phyloP scores from a whole-genome alignment of 1,140 invertebrate species.

The Pogonognathellus flavescens region DNA sequence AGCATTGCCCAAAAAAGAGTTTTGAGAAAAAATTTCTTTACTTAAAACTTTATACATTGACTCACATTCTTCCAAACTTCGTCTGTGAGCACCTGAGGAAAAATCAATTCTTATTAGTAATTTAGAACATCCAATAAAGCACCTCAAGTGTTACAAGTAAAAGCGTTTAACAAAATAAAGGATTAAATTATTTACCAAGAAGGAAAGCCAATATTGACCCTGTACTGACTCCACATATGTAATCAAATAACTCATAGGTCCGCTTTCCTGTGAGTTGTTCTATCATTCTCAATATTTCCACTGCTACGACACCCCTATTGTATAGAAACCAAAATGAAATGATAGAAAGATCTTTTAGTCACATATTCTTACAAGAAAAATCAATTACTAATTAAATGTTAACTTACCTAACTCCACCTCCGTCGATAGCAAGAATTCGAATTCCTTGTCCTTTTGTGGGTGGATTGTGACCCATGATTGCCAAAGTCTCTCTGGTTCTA shows the following conservation, averaged over 20 bases:
- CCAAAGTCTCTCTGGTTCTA: constrained; percentile 76
- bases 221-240: constrained; percentile 88
- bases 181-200: constrained; percentile 72
- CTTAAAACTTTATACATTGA: constrained; percentile 80
- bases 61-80: constrained; percentile 77
- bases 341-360: constrained; percentile 13
- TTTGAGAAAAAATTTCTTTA: constrained; percentile 80
- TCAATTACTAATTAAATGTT: neutral
- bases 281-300: constrained; percentile 83
- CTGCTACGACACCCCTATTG: constrained; percentile 81
- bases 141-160: neutral
- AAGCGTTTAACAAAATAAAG: constrained; percentile 12
- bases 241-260: constrained; percentile 85
- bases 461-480: constrained; percentile 81
- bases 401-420: constrained; percentile 82
- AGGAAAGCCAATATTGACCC: constrained; percentile 83
- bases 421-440: constrained; percentile 88
- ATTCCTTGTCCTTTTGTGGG: constrained; percentile 82
- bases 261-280: constrained; percentile 80
- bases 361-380: neutral
- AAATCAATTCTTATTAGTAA: constrained; percentile 28
- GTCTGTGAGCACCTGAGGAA: constrained; percentile 73
- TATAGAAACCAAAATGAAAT: constrained; percentile 62
- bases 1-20: constrained; percentile 80
- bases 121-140: neutral